Base-by-base conservation (phyloP, 2,888 invertebrate genomes). In the Automeris io region DNA sequence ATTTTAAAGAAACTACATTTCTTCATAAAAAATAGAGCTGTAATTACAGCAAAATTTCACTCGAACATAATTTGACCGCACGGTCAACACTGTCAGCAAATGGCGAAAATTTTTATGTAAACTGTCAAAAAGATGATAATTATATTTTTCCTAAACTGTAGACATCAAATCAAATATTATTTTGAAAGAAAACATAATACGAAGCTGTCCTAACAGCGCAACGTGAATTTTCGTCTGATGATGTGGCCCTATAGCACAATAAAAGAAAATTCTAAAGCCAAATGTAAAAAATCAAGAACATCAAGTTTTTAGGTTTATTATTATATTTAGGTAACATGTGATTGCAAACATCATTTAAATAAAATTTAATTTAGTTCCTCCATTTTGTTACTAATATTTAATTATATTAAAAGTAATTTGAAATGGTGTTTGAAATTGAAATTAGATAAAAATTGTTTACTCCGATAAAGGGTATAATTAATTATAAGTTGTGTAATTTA, bases 351-450 rank as follows among this genome's bases (percentile, higher is more conserved):
- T 78, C 68, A 71, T 63, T 44, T 47, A 45, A 57, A 36, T 49
- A 61, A 49, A 57, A 76, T 73, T 70, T 77, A 80, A 73, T 78
- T 86, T 74, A 83, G 85, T 85, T 86, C 85, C 86, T 85, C 75
- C 68, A 74, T 66, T 80, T 82, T 80, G 82, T 83, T 85, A 82
- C 67, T 60, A 67, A 66, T 81, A 83, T 82, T 81, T 82, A 79
- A 73, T 68, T 76, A 70, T 77, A 79, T 72, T 78, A 58, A 44
- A 43, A 48, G 49, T 55, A 51, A 58, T 57, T 57, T 69, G 55
- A 70, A 62, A 70, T 72, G 56, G 64, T 75, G n/a, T n/a, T n/a
- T n/a, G n/a, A n/a, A n/a, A n/a, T 78, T 78, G 80, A 74, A 66
- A 60, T 59, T 70, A 83, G 63, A 77, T 74, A 58, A 70, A n/a